Conservation (phyloP, 1,140 invertebrate species). For the Anastrepha ludens region DNA sequence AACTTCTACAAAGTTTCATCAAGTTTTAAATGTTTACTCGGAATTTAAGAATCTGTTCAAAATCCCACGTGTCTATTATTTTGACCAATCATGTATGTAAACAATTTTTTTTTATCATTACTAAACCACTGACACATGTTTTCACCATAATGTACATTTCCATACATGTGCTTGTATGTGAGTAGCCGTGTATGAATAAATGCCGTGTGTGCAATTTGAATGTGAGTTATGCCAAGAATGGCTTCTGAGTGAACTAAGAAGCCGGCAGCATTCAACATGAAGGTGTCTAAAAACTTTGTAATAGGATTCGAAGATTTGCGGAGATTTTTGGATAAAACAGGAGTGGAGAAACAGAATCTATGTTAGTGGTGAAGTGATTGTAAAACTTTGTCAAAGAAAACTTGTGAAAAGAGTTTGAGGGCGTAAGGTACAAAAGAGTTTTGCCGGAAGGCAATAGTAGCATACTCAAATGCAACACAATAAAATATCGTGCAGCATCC, state of each 20-base stretch:
- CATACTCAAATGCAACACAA: neutral
- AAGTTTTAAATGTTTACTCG: no score
- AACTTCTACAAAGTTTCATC: no score
- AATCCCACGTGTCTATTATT: no score
- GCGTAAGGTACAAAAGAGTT: neutral
- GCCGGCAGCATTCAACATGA: neutral
- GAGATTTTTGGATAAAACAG: neutral
- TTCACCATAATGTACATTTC: no score
- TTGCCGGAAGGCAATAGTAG: neutral
- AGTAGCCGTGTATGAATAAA: no score
- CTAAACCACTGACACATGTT: no score
- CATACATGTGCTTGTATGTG: no score
- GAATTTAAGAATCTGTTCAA: no score
- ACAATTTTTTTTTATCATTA: no score
- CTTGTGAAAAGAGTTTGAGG: neutral
- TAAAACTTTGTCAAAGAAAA: constrained; percentile 4
- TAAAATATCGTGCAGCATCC: neutral
- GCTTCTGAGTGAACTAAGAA: neutral
- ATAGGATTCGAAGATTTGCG: neutral
- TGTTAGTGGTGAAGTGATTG: neutral
- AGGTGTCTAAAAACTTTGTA: constrained; percentile 34
- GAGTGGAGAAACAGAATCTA: neutral
- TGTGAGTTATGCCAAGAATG: neutral
- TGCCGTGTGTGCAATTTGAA: neutral
- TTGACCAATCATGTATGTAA: no score